Conservation (phyloP, 2,797 vertebrate genomes). For the Cryptoblepharus egeriae region DNA sequence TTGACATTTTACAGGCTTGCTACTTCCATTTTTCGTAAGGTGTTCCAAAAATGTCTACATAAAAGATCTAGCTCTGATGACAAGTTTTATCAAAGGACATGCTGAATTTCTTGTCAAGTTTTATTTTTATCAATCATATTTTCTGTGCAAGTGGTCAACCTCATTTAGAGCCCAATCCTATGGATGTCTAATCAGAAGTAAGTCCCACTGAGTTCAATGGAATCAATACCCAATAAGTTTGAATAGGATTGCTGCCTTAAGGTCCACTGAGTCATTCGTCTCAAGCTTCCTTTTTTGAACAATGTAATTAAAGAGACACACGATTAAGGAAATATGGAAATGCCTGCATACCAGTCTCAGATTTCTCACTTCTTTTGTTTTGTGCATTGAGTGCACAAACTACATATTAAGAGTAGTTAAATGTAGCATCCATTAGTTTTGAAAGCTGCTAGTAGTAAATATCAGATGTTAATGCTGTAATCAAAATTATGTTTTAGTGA, state of each 20-base stretch:
- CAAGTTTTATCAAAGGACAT: not conserved
- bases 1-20: not conserved
- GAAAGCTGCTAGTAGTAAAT: not conserved
- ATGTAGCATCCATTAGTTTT: not conserved
- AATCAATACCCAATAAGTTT: too few relatives aligned
- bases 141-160: not conserved
- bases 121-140: not conserved
- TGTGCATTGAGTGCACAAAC: not conserved
- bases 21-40: constrained; percentile 16
- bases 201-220: too few relatives aligned
- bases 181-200: not conserved
- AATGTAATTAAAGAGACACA: too few relatives aligned
- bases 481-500: not conserved
- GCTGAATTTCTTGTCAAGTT: too few relatives aligned
- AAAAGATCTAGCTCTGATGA: not conserved
- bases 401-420: not conserved
- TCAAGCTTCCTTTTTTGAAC: not conserved
- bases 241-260: not conserved
- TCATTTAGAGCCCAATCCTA: not conserved
- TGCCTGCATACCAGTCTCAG: not conserved
- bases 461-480: not conserved
- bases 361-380: not conserved
- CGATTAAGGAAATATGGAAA: too few relatives aligned
- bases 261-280: not conserved
- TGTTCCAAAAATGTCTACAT: not conserved